Percentiles rank a stretch among this genome's conserved stretches.
Conservation (phyloP, 2,888 invertebrate species). For the Pammene aurita region DNA sequence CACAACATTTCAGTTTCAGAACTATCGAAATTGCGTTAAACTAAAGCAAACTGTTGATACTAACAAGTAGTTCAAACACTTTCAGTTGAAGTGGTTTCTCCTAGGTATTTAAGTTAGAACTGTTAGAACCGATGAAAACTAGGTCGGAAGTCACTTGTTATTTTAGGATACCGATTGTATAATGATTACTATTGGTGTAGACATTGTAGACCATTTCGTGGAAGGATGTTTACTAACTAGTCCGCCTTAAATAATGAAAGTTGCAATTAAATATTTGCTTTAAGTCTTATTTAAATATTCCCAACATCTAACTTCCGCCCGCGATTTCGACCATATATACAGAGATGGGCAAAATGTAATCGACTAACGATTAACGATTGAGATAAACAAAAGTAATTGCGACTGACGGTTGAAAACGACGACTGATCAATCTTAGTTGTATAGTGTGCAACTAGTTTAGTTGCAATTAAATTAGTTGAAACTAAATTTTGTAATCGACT, state of each 20-base stretch:
- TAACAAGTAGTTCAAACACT: slow-evolving; percentile 17
- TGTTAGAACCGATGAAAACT: slow-evolving; percentile 1
- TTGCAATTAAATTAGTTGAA: no score
- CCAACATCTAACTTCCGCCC: no score
- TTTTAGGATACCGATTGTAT: slow-evolving; percentile 24
- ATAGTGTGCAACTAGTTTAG: no score
- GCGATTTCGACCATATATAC: no score
- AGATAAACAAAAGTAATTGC: no score
- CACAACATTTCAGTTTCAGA: slow-evolving; percentile 1
- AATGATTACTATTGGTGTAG: slow-evolving; percentile 25
- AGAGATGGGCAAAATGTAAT: no score
- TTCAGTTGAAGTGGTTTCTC: not conserved
- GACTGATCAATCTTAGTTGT: no score
- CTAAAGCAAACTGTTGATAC: slow-evolving; percentile 6
- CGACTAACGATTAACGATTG: no score
- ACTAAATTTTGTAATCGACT: no score
- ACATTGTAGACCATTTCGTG: not conserved
- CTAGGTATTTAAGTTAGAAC: slow-evolving; percentile 10
- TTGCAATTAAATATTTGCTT: not conserved
- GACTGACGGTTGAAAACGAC: no score
- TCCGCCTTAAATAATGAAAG: no score
- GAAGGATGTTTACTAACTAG: slow-evolving; percentile 5
- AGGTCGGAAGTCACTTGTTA: slow-evolving; percentile 25
- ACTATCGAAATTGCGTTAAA: not conserved
- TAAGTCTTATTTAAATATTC: no score